Evolutionary conservation across 35 echinoderm and acorn worm genomes (phyloP).

Genomic region (Nesometra sesokonis): DNA sequence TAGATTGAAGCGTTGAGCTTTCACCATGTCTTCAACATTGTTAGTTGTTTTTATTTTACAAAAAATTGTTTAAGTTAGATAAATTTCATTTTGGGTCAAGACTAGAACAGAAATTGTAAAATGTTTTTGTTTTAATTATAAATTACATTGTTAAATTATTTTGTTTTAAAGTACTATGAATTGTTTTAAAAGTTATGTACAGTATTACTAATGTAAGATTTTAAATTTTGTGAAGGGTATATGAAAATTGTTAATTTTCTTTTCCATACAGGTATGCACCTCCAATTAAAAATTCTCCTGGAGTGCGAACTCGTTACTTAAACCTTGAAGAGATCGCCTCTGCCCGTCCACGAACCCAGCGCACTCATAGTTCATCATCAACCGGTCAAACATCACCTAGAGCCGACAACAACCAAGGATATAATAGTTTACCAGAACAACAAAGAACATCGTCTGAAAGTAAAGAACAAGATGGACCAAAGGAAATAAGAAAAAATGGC

Average conservation of each 20-base stretch:
- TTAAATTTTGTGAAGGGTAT: not conserved
- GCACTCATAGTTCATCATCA: not conserved
- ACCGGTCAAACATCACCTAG: conserved; percentile 11
- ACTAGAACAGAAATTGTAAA: no score
- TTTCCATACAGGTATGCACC: conserved; percentile 57
- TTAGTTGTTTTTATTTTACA: no score
- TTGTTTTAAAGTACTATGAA: no score
- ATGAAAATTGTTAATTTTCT: not conserved
- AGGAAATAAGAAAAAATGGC: not conserved
- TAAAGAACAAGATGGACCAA: not conserved
- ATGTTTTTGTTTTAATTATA: no score
- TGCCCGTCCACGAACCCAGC: not conserved
- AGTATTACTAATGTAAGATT: not conserved
- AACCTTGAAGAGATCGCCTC: conserved; percentile 93
- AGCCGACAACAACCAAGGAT: not conserved
- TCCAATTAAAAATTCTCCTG: conserved; percentile 47
- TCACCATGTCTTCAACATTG: no score
- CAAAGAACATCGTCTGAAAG: not conserved
- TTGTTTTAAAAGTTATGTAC: no score
- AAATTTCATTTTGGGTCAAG: no score
- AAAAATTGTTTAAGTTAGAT: no score
- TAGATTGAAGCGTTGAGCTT: no score
- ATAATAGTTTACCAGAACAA: not conserved
- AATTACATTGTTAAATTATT: no score
- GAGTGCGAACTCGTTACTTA: conserved; percentile 60